Conservation (phyloP, 2,888 invertebrate species). For the Andrena haemorrhoa region DNA sequence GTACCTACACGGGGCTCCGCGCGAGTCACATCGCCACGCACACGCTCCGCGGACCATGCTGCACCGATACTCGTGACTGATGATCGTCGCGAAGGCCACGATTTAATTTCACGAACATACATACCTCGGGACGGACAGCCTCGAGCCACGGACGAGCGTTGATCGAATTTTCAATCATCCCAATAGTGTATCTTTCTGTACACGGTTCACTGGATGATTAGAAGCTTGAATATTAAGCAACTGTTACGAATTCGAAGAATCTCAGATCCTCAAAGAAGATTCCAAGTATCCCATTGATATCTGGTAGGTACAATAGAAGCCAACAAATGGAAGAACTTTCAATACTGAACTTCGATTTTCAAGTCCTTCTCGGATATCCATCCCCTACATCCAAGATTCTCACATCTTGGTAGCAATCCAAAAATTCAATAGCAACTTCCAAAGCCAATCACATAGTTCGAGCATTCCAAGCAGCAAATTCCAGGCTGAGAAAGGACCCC, state of each 20-base stretch:
- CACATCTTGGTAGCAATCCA: too few relatives aligned
- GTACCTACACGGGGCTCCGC: conserved; percentile 53
- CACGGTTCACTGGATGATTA: conserved; percentile 24
- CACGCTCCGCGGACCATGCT: conserved; percentile 12
- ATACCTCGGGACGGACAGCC: conserved; percentile 53
- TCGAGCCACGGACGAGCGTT: conserved; percentile 50
- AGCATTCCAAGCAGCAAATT: not conserved
- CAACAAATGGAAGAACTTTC: not conserved
- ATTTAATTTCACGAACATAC: conserved; percentile 78
- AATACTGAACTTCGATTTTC: not conserved
- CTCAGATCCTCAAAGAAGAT: too few relatives aligned
- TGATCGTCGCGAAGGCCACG: conserved; percentile 71
- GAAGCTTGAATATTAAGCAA: too few relatives aligned
- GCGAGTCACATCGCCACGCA: conserved; percentile 62
- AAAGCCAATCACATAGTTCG: not conserved
- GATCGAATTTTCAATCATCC: conserved; percentile 61
- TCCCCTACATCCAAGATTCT: not conserved
- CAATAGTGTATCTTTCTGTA: conserved; percentile 36
- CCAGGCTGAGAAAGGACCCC: not conserved
- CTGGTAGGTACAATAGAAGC: too few relatives aligned
- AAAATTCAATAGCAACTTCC: too few relatives aligned
- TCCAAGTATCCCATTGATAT: too few relatives aligned
- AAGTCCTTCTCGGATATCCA: not conserved
- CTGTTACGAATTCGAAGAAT: too few relatives aligned
- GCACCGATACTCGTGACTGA: conserved; percentile 70